Conservation (phyloP, 37 sponge, comb jelly and placozoan species). For the Haliclona indistincta region DNA sequence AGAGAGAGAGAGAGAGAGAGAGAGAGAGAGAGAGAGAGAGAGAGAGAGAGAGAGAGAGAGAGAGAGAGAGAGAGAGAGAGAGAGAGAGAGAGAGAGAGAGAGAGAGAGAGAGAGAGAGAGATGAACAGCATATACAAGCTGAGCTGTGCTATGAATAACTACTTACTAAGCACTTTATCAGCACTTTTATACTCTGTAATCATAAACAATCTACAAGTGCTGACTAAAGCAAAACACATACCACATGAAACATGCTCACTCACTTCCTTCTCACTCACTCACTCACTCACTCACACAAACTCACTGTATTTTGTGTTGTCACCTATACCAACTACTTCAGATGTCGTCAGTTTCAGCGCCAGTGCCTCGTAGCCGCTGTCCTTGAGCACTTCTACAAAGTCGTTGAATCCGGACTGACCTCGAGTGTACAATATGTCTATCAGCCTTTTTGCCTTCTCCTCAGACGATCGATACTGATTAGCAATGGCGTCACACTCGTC, state of each 20-base stretch:
- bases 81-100: too few species aligned
- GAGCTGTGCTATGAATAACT: not conserved
- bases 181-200: too few species aligned
- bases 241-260: not conserved
- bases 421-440: constrained; percentile 1
- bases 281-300: not conserved
- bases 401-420: not conserved
- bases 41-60: too few species aligned
- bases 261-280: constrained; percentile 6
- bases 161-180: too few species aligned
- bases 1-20: too few species aligned
- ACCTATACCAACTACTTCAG: too few species aligned
- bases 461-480: too few species aligned
- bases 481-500: constrained; percentile 32
- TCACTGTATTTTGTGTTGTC: too few species aligned
- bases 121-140: too few species aligned
- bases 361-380: constrained; percentile 11
- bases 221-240: not conserved
- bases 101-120: too few species aligned
- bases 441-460: not conserved
- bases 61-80: too few species aligned
- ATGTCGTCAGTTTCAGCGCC: not conserved
- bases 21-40: too few species aligned
- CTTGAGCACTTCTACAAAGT: not conserved
- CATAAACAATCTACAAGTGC: not conserved